Conservation (phyloP, 2,888 invertebrate species). For the Chironomus tentans region DNA sequence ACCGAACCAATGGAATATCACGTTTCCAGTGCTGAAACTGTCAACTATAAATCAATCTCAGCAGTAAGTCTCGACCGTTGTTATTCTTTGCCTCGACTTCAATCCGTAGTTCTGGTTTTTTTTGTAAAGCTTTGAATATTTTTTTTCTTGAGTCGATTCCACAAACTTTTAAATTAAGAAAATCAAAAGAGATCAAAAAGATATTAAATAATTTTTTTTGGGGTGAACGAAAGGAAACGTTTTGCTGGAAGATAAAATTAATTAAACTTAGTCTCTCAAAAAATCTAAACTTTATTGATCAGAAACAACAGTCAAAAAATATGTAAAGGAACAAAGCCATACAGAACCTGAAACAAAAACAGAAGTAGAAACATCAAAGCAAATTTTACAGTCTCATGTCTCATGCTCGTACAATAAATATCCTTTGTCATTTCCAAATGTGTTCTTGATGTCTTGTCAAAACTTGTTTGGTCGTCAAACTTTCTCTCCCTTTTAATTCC, state of each 20-base stretch:
- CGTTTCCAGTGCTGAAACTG: constrained; percentile 20
- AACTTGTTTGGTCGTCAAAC: constrained; percentile 3
- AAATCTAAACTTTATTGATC: neutral
- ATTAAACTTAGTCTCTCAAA: neutral
- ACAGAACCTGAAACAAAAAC: neutral
- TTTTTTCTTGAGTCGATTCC: no score
- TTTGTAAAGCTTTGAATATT: neutral
- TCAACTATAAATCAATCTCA: constrained; percentile 25
- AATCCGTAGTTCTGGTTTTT: neutral
- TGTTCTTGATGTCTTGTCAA: constrained; percentile 11
- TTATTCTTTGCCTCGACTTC: neutral
- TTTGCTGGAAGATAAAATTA: neutral
- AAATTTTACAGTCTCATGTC: neutral
- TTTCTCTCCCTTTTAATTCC: neutral
- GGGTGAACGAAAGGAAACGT: no score
- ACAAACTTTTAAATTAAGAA: no score
- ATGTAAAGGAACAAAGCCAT: neutral
- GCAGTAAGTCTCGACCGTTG: constrained; percentile 5
- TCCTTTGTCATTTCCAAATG: constrained; percentile 5
- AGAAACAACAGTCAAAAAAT: no score
- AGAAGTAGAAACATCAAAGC: neutral
- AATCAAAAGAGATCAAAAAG: neutral
- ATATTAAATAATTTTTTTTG: no score
- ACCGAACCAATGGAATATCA: constrained; percentile 22
- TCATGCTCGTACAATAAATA: neutral